Base-by-base conservation (phyloP, 2,797 vertebrate genomes). In the Falco cherrug region DNA sequence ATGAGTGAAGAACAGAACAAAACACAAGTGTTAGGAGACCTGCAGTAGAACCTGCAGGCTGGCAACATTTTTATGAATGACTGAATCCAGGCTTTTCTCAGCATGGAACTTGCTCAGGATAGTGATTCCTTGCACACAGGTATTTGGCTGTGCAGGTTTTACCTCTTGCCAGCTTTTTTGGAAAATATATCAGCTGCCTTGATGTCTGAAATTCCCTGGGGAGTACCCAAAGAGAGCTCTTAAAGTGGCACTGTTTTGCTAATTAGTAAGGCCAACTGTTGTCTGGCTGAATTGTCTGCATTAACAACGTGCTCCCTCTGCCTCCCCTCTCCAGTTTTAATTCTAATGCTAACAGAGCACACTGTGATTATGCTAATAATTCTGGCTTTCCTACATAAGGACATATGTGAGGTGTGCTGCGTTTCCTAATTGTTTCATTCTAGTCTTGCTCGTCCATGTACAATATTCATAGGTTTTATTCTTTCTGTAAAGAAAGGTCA, bases 321-420 rank as follows among this genome's bases (percentile, higher is more conserved):
- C 81, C 85, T 96, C 39, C 19, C 37, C 63, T 64, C 75, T 71
- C 83, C 90, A 89, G 70, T 97, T 97, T 91, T 96, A 95, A 83
- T 97, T 91, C 90, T 74, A 73, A 92, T 96, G 93, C 91, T 97
- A 92, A 94, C 92, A 74, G 93, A 97, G 94, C 94, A 87, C 94
- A 78, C 92, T 96, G 95, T 95, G 96, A 97, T 98, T 97, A 97
- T 97, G 97, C 94, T 98, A 97, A 98, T 97, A 93, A 87, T 87
- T 65, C 90, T 98, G 93, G 80, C 96, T 96, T 93, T 97, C 92
- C 83, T 93, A 88, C 89, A 59, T 21, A 41, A 94, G 91, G 96
- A 96, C 82, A 86, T 95, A 94, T 94, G 81, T 93, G 97, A 97
- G 92, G 86, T 92, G 76, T 50, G 19, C 54, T 69, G 60, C 41